Evolutionary conservation across 1,140 invertebrate species (phyloP).

Genomic region (Rhopalosiphum maidis): DNA sequence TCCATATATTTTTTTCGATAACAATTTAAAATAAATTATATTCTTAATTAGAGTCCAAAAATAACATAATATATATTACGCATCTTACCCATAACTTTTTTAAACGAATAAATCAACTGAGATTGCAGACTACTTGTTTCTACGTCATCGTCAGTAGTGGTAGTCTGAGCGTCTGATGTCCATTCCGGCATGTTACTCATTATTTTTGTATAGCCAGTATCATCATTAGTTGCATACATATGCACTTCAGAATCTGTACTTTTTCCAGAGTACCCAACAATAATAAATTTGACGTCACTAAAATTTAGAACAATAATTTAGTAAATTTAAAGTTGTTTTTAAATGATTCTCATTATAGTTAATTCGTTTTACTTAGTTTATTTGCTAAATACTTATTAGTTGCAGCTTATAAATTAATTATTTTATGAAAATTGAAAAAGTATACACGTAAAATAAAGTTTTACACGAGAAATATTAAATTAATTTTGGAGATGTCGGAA

Average conservation of each 20-base stretch:
- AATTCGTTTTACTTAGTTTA: neutral
- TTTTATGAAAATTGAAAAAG: neutral
- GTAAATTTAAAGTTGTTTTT: neutral
- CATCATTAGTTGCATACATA: neutral
- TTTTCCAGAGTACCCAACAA: constrained; percentile 32
- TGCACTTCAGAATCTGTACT: neutral
- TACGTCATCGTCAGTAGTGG: neutral
- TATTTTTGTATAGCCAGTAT: neutral
- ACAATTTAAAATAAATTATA: neutral
- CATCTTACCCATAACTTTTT: neutral
- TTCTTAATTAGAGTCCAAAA: neutral
- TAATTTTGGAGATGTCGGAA: neutral
- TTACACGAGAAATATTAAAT: neutral
- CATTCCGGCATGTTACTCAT: neutral
- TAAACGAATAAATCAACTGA: neutral
- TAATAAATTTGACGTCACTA: neutral
- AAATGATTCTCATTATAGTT: neutral
- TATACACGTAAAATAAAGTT: neutral
- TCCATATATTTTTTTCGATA: neutral
- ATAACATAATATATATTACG: neutral
- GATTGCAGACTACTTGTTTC: neutral
- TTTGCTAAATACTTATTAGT: neutral
- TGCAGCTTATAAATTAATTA: neutral
- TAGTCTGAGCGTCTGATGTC: neutral
- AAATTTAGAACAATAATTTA: neutral